A percentile compares a stretch with the other conserved stretches of the same genome.
phyloP scores from a whole-genome alignment of 2,113 vertebrate species.

The Paraplagusia blochii region DNA sequence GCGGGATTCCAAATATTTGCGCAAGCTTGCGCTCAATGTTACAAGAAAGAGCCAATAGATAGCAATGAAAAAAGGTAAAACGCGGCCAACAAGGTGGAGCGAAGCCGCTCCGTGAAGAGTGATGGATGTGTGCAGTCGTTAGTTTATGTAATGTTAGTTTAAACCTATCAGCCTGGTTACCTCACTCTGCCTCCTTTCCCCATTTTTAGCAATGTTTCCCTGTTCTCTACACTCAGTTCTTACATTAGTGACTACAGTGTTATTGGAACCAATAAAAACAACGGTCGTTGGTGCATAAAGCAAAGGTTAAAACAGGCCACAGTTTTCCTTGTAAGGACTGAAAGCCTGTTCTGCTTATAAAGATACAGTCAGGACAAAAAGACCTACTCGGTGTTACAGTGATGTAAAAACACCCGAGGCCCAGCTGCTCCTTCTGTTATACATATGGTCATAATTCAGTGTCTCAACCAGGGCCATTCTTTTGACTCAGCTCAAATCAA shows the following conservation, averaged over 20 bases:
- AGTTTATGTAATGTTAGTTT: not conserved
- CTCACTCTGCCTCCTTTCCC: not conserved
- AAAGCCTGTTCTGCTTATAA: not conserved
- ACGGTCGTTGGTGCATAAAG: not conserved
- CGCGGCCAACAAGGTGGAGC: not conserved
- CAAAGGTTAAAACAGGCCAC: not conserved
- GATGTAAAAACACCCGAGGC: too few relatives aligned
- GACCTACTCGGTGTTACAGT: not conserved
- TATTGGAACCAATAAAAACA: constrained; percentile 1
- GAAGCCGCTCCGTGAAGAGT: constrained; percentile 1
- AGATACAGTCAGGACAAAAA: too few relatives aligned
- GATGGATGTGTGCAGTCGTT: not conserved
- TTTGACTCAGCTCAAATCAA: too few relatives aligned
- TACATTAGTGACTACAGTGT: not conserved
- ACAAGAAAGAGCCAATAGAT: too few relatives aligned
- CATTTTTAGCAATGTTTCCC: constrained; percentile 15
- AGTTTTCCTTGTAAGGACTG: constrained; percentile 17
- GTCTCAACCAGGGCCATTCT: too few relatives aligned
- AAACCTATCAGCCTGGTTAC: not conserved
- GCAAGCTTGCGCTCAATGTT: too few relatives aligned
- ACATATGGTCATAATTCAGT: too few relatives aligned
- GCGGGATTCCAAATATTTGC: too few relatives aligned
- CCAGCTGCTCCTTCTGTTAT: too few relatives aligned
- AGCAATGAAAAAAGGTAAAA: too few relatives aligned
- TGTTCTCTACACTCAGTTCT: constrained; percentile 1